phyloP scores from a whole-genome alignment of 2,113 vertebrate genomes.

The Vicugna pacos region DNA sequence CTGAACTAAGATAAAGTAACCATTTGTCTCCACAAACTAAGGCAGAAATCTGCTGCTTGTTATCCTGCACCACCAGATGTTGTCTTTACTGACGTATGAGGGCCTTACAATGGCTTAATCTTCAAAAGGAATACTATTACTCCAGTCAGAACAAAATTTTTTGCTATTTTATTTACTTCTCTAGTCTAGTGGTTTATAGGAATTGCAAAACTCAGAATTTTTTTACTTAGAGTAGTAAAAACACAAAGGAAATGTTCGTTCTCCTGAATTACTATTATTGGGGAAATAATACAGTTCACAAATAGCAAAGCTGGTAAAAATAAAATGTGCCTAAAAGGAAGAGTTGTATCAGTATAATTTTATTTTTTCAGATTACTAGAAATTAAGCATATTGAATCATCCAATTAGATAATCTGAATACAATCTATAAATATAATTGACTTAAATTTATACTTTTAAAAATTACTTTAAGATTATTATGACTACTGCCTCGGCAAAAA shows the following conservation, averaged over 20 bases:
- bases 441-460: background rate
- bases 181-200: background rate
- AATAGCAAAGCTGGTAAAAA: slow-evolving; percentile 51
- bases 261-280: background rate
- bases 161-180: slow-evolving; percentile 74
- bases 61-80: slow-evolving; percentile 85
- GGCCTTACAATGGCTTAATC: slow-evolving; percentile 81
- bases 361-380: slow-evolving; percentile 22
- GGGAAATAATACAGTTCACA: background rate
- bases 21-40: slow-evolving; percentile 83
- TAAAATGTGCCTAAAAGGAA: background rate
- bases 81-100: slow-evolving; percentile 84
- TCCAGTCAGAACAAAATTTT: slow-evolving; percentile 70
- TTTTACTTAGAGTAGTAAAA: slow-evolving; percentile 43
- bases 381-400: background rate
- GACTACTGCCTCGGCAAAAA: background rate
- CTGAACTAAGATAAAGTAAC: slow-evolving; percentile 86
- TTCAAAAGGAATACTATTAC: slow-evolving; percentile 82
- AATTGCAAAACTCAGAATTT: slow-evolving; percentile 63
- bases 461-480: slow-evolving; percentile 53
- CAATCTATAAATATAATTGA: background rate
- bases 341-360: background rate
- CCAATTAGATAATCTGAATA: background rate
- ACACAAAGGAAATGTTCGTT: slow-evolving; percentile 63
- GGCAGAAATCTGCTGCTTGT: slow-evolving; percentile 87